Conservation (phyloP, 37 sponge, comb jelly and placozoan species). For the Cliona cf. orientalis region DNA sequence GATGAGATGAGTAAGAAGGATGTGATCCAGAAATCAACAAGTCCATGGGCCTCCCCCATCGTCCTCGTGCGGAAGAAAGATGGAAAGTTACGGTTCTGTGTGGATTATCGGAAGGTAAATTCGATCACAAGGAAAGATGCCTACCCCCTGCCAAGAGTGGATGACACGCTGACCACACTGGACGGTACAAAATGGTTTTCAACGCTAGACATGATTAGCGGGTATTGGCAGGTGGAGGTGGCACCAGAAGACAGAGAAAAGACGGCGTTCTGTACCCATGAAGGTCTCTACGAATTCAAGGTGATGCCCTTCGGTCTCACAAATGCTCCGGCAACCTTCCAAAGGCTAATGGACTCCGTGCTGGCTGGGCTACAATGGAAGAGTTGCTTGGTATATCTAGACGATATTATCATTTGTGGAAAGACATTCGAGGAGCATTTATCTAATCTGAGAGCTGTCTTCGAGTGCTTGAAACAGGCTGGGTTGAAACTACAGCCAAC, state of each 20-base stretch:
- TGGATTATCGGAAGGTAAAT: slow-evolving; percentile 25
- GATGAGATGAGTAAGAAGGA: slow-evolving; percentile 7
- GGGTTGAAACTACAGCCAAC: slow-evolving; percentile 19
- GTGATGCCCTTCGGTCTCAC: not conserved
- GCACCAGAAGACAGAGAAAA: not conserved
- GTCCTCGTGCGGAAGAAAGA: slow-evolving; percentile 19
- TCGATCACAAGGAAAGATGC: slow-evolving; percentile 22
- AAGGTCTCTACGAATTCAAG: slow-evolving; percentile 3
- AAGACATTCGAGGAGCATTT: slow-evolving; percentile 17
- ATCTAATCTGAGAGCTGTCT: slow-evolving; percentile 1
- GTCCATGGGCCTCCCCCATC: slow-evolving; percentile 28
- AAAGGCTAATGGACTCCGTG: slow-evolving; percentile 37
- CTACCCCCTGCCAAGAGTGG: not conserved
- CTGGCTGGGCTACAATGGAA: slow-evolving; percentile 13
- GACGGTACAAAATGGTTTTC: slow-evolving; percentile 2
- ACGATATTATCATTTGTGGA: slow-evolving; percentile 24
- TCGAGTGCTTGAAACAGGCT: slow-evolving; percentile 10
- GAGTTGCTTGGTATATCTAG: slow-evolving; percentile 25
- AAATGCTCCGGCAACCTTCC: slow-evolving; percentile 18
- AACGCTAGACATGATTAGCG: slow-evolving; percentile 1
- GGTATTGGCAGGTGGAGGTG: slow-evolving; percentile 16
- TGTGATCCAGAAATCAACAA: slow-evolving; percentile 16
- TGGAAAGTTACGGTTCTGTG: slow-evolving; percentile 5
- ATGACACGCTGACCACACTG: slow-evolving; percentile 16
- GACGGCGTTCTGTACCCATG: not conserved